Conservation (phyloP, 2,113 vertebrate species). For the Psammodynastes pulverulentus region DNA sequence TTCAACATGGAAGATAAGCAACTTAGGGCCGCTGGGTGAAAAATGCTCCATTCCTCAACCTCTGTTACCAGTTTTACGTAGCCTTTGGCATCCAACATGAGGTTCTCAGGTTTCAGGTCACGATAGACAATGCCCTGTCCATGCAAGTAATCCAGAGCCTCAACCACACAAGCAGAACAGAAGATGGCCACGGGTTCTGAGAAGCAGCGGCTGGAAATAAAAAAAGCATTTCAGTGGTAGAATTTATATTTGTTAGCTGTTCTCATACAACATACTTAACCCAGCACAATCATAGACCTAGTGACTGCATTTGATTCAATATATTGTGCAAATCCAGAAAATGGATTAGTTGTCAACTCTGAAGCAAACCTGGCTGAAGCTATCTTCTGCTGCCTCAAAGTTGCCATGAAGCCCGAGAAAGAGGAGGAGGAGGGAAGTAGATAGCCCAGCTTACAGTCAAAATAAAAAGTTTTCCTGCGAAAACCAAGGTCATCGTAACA, state of each 20-base stretch:
- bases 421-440: too few species aligned
- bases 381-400: too few species aligned
- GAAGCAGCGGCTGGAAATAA: constrained; percentile 68
- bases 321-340: not conserved
- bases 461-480: too few species aligned
- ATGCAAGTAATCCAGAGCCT: constrained; percentile 79
- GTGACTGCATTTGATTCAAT: not conserved
- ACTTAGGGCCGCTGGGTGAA: not conserved
- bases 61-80: constrained; percentile 77
- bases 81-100: constrained; percentile 76
- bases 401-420: too few species aligned
- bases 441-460: too few species aligned
- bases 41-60: not conserved
- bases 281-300: not conserved
- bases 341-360: not conserved
- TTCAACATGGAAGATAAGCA: not conserved
- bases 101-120: constrained; percentile 84
- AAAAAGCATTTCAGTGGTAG: not conserved
- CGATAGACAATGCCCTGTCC: constrained; percentile 77
- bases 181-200: constrained; percentile 72
- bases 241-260: not conserved
- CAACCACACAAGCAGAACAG: constrained; percentile 78
- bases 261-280: not conserved
- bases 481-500: too few species aligned
- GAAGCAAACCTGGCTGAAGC: too few species aligned